Conservation (phyloP, 1,140 invertebrate species). For the Oryzaephilus surinamensis region DNA sequence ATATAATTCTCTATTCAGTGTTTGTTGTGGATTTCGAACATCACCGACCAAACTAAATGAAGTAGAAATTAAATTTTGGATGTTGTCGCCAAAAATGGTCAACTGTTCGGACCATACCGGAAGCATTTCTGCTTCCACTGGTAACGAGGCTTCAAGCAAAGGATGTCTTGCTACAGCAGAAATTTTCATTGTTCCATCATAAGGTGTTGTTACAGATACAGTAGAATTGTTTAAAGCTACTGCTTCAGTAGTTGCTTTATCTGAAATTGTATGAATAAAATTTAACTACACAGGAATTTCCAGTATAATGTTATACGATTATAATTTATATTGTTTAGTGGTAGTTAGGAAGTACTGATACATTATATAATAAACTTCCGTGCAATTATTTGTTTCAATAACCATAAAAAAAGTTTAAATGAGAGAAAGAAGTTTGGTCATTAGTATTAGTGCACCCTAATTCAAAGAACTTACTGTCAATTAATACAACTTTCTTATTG, state of each 20-base stretch:
- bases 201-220: slow-evolving; percentile 55
- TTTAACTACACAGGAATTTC: too few relatives aligned
- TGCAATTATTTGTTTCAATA: too few relatives aligned
- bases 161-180: slow-evolving; percentile 75
- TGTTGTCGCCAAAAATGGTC: slow-evolving; percentile 58
- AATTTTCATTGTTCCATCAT: slow-evolving; percentile 58
- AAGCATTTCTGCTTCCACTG: slow-evolving; percentile 85
- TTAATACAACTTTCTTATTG: slow-evolving; percentile 42
- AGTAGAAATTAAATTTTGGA: slow-evolving; percentile 69
- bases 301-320: too few relatives aligned
- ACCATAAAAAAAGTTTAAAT: too few relatives aligned
- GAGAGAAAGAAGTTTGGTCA: too few relatives aligned
- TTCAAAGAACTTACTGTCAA: slow-evolving; percentile 40
- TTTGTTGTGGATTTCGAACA: slow-evolving; percentile 70
- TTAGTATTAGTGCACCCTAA: too few relatives aligned
- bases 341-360: too few relatives aligned
- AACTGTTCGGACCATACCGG: slow-evolving; percentile 76
- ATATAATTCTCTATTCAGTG: slow-evolving; percentile 69
- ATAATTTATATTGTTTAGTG: too few relatives aligned
- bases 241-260: slow-evolving; percentile 55
- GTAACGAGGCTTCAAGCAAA: slow-evolving; percentile 72
- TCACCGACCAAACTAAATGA: slow-evolving; percentile 72
- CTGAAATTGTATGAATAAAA: slow-evolving; percentile 27
- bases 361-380: too few relatives aligned
- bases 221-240: slow-evolving; percentile 68